Percentiles rank a stretch among this genome's conserved stretches.
These are phyloP conservation scores for Sarcophaga peregrina DNA, from an alignment of 1,140 invertebrate species.

Conservation along the genomic window DNA sequence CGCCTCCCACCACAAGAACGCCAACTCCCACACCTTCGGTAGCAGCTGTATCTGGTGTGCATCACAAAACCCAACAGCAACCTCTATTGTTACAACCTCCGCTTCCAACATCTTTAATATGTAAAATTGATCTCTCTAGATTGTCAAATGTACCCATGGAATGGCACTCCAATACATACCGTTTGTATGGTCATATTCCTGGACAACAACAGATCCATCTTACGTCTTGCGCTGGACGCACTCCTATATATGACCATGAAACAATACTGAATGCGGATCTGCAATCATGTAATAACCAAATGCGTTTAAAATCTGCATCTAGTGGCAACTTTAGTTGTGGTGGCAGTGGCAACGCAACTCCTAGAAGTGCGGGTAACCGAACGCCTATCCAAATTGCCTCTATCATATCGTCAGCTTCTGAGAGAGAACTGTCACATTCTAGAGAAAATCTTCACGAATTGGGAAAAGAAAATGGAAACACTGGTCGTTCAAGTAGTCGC, in stretches of 20 bases:
- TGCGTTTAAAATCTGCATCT: constrained; percentile 17
- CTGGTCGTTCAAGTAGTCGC: constrained; percentile 56
- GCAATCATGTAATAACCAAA: constrained; percentile 38
- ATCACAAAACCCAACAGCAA: constrained; percentile 51
- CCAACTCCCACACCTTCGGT: constrained; percentile 44
- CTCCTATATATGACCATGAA: constrained; percentile 45
- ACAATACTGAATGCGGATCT: constrained; percentile 47
- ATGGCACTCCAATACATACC: constrained; percentile 53
- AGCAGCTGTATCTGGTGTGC: neutral
- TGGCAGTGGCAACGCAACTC: constrained; percentile 42
- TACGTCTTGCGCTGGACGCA: constrained; percentile 37
- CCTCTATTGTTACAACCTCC: constrained; percentile 49
- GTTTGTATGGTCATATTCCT: constrained; percentile 37
- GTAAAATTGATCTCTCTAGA: constrained; percentile 62
- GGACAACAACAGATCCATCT: constrained; percentile 24
- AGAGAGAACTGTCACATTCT: constrained; percentile 48
- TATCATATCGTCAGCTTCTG: constrained; percentile 33
- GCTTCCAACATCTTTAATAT: constrained; percentile 53
- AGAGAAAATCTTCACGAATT: constrained; percentile 47
- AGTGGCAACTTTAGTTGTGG: neutral
- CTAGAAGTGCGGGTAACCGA: constrained; percentile 35
- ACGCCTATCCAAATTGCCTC: constrained; percentile 17
- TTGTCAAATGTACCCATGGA: constrained; percentile 53
- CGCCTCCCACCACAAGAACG: constrained; percentile 50
- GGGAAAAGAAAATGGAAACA: constrained; percentile 42